Evolutionary conservation across 2,797 vertebrate genomes (phyloP), one percentile per base, ranked within the genome.

Genomic region (Premnoplex brunnescens): DNA sequence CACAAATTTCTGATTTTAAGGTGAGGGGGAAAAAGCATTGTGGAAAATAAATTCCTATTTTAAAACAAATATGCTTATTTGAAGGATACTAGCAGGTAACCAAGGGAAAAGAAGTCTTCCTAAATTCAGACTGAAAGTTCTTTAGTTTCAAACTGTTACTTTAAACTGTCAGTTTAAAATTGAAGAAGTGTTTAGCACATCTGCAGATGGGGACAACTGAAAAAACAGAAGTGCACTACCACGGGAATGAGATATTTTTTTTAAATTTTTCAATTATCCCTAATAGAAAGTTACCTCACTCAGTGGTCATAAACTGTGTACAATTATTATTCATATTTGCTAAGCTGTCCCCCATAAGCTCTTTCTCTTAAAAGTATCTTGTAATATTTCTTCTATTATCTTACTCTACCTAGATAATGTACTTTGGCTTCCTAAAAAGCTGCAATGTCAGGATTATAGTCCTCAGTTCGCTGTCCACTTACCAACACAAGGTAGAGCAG

Each of bases 11-110:
- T 79, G 37, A 68, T 72, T 79, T 68, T 59, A 55, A 67, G 11
- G 9, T 20, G 30, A 46, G 8, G 5, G 4, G 19, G 0, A 2
- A 51, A 81, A 89, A 26, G 3, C 17, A 18, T 5, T 20, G 17
- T 52, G 72, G 58, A 63, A 88, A 78, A 82, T 7, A 32, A 19
- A 58, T 66, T 74, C 71, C 10, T 67, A 22, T 28, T 88, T 83
- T 71, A 58, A 72, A 87, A 43, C 8, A 63, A 81, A 66, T 67
- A 37, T 9, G 0, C 28, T 82, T 52, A 30, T 52, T 85, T 64
- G 14, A 82, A 68, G 32, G 44, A 20, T 22, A 60, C 12, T 68
- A 56, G 5, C 14, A n/a, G 17, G 34, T 60, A 82, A 17, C 22
- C 72, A 68, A 59, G 17, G 37, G 28, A 76, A 88, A 69, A 73